Evolutionary conservation across 1,140 invertebrate species (phyloP).

Genomic region (Mizuhopecten yessoensis): DNA sequence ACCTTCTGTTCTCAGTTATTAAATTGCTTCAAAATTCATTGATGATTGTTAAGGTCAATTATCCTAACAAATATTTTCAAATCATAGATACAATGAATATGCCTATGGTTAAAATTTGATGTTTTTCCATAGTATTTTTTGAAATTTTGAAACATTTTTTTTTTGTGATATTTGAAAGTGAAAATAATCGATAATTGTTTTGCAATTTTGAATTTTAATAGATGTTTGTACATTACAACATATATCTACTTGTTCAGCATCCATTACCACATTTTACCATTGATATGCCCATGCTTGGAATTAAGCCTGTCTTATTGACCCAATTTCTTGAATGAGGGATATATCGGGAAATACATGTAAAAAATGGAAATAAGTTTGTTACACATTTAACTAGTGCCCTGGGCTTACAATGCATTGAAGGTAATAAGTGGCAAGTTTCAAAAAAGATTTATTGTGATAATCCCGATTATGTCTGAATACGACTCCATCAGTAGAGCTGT

Average conservation of each 20-base stretch:
- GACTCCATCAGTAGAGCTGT: not conserved
- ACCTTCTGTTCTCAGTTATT: not conserved
- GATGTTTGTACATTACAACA: not conserved
- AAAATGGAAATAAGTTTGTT: not conserved
- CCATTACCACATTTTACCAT: not conserved
- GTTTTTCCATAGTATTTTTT: not conserved
- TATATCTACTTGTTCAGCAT: not conserved
- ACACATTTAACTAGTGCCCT: too few relatives aligned
- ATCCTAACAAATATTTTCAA: not conserved
- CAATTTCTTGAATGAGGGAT: not conserved
- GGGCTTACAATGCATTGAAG: too few relatives aligned
- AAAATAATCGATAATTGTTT: slow-evolving; percentile 8
- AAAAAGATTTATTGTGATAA: too few relatives aligned
- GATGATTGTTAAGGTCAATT: not conserved
- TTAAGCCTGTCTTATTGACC: not conserved
- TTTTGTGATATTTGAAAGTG: not conserved
- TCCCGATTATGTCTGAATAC: too few relatives aligned
- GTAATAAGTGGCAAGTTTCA: too few relatives aligned
- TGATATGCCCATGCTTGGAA: not conserved
- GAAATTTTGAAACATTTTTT: not conserved
- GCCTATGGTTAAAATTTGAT: not conserved
- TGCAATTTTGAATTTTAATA: not conserved
- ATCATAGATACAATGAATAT: not conserved
- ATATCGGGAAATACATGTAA: not conserved
- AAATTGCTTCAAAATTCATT: not conserved